Evolutionary conservation across 1,140 invertebrate species (phyloP), one percentile per base, ranked within the genome.

Genomic region (Leptinotarsa defecta): DNA sequence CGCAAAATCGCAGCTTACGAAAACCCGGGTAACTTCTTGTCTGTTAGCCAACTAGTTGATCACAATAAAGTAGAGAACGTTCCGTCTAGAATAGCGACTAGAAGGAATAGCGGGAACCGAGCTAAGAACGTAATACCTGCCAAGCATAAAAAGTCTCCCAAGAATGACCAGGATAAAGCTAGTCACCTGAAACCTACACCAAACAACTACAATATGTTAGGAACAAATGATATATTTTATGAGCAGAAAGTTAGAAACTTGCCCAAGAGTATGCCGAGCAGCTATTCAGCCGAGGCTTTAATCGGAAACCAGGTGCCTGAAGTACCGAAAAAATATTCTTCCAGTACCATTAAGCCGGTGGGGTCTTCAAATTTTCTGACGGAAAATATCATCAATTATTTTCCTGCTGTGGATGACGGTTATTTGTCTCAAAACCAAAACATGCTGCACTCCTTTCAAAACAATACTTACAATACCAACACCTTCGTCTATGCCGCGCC

Each of bases 21-120:
- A 77, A 74, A 79, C 48, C 80, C 81, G 52, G 78, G 74, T 15
- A 86, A 83, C 71, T 91, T 91, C 69, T 79, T 92, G 5, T 92
- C 91, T 0, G 91, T 92, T 0, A 92, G 90, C 84, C 90, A 92
- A 76, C 79, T 92, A 13, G 90, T 92, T 13, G 90, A 92, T 75
- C 88, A 89, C 43, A 87, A 86, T 74, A 90, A 90, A 77, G 86
- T 83, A 2, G 88, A 88, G 68, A 61, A 19, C 27, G 78, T 72
- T 27, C 77, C 82, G 15, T 76, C 76, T 5, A 77, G 77, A 71
- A 71, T 76, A 13, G 48, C 74, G 43, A 76, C 78, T 61, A 76
- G 81, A 68, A 75, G 83, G 67, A 80, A 74, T 69, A 82, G 82
- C 57, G 81, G 81, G 4, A 83, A 76, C 72, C 70, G 78, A 43